Base-by-base conservation (phyloP, 2,888 invertebrate species). In the Ormia ochracea region DNA sequence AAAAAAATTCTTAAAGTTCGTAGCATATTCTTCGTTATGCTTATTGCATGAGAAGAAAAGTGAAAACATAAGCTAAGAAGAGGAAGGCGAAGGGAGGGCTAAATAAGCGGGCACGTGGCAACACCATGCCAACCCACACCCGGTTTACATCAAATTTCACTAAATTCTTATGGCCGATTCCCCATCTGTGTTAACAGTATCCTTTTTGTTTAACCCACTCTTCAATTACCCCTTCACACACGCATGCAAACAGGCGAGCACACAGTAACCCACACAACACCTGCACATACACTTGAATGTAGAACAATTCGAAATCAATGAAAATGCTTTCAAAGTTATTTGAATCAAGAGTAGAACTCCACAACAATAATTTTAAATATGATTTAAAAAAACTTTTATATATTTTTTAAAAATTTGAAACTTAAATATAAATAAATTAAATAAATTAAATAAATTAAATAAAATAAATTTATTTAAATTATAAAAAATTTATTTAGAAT, bases 151-250 rank as follows among this genome's bases (percentile, higher is more conserved):
- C 72, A 76, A 80, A 80, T 78, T 78, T 75, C 70, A 78, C 54
- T 45, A 23, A 70, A 45, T 33, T 76, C 50, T 45, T 63, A 23
- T 38, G 12, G 31, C 17, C 43, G 17, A 50, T 36, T 21, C 19
- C 72, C 41, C 63, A 38, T 58, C 45, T 43, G 12, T 65, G 69
- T 31, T 52, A 74, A 63, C 72, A 63, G 54, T 52, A 58, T 58
- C 21, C 21, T 74, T 74, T 65, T 72, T 54, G 45, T 48, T 70
- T 80, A 84, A 85, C 83, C 83, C 86, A 85, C 86, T 86, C 88
- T 86, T 84, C 86, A 87, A 88, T 88, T 88, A 88, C 89, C 88
- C 89, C 88, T 88, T 88, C 85, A 84, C 84, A 82, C 81, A 61
- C 48, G 33, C 36, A 43, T 19, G 61, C 26, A 21, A 17, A 59